These are phyloP conservation scores for Leuciscus idus DNA, from an alignment of 2,113 vertebrate species.

Conservation along the genomic window DNA sequence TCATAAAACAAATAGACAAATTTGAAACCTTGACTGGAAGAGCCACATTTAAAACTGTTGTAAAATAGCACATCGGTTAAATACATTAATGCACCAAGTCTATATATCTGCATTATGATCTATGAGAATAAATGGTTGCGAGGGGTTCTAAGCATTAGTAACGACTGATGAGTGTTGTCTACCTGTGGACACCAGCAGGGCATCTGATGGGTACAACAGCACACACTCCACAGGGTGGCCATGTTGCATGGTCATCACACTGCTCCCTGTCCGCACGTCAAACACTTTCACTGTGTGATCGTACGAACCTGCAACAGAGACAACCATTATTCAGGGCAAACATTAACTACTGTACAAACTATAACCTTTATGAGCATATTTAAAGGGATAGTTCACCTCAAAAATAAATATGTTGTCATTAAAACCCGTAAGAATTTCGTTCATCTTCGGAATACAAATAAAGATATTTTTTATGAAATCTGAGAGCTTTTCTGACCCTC, in stretches of 20 bases:
- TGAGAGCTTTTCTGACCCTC: too few relatives aligned
- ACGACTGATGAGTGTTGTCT: constrained; percentile 18
- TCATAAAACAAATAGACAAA: too few relatives aligned
- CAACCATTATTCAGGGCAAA: neutral
- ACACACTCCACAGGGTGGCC: constrained; percentile 95
- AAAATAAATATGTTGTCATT: too few relatives aligned
- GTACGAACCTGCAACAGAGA: constrained; percentile 83
- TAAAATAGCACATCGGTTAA: neutral
- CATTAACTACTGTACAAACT: neutral
- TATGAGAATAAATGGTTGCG: neutral
- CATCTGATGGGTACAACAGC: constrained; percentile 93
- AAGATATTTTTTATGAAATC: too few relatives aligned
- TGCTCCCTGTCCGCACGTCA: constrained; percentile 84
- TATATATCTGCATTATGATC: neutral
- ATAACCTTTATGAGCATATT: neutral
- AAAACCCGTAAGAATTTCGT: too few relatives aligned
- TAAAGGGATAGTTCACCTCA: too few relatives aligned
- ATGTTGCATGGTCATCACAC: constrained; percentile 90
- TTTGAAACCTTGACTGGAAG: too few relatives aligned
- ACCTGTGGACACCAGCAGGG: constrained; percentile 96
- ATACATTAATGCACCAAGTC: neutral
- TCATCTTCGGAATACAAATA: too few relatives aligned
- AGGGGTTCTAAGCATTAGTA: neutral
- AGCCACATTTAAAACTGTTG: neutral
- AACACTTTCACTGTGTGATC: constrained; percentile 95